A percentile compares a stretch with the other conserved stretches of the same genome.
phyloP scores from a whole-genome alignment of 2,888 invertebrate genomes.

The Tipula unca region DNA sequence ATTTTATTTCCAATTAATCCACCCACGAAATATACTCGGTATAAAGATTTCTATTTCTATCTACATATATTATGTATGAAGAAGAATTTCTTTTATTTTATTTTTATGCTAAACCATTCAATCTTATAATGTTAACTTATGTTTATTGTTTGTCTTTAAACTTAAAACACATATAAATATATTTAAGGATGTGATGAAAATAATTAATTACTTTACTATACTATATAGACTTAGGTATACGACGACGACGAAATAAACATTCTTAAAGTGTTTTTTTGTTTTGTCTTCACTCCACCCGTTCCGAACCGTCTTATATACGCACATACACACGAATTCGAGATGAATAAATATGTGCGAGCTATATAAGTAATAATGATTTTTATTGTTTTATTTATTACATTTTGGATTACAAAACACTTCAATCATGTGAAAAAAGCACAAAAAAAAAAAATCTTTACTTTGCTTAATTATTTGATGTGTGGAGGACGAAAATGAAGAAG shows the following conservation, averaged over 20 bases:
- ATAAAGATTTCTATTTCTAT: no score
- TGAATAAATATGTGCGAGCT: background rate
- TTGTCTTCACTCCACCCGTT: background rate
- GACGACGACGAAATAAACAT: background rate
- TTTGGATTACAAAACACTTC: background rate
- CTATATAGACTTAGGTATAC: background rate
- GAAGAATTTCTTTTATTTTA: background rate
- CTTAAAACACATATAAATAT: background rate
- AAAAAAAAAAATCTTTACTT: background rate
- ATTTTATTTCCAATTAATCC: background rate
- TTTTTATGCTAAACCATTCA: background rate
- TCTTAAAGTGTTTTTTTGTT: background rate
- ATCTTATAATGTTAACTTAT: background rate
- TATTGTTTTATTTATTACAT: background rate
- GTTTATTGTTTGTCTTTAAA: background rate
- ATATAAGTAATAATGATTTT: background rate
- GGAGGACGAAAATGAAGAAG: background rate
- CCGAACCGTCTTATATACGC: background rate
- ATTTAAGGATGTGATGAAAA: background rate
- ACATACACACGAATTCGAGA: background rate
- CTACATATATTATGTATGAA: background rate
- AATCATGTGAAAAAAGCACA: background rate
- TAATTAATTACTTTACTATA: constrained; percentile 14
- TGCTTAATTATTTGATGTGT: background rate
- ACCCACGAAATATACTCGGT: background rate